Conservation (phyloP, 2,888 invertebrate species). For the Siphonodentalium dalli region DNA sequence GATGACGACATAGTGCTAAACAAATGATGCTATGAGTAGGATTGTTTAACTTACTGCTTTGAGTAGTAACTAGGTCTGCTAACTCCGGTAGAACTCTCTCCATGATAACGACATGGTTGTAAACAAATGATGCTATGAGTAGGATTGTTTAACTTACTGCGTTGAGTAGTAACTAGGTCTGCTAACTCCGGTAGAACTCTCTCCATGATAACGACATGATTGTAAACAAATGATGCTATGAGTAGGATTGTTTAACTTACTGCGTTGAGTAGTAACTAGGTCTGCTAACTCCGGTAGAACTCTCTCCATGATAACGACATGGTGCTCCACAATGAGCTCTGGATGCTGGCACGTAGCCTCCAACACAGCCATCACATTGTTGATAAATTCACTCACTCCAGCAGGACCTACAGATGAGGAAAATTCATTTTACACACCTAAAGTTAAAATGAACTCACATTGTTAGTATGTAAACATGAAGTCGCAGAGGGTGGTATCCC, state of each 20-base stretch:
- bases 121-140: too few relatives aligned
- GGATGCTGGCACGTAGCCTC: constrained; percentile 62
- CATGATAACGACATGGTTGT: too few relatives aligned
- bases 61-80: constrained; percentile 54
- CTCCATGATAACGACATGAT: constrained; percentile 58
- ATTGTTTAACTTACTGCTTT: constrained; percentile 48
- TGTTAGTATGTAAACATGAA: too few relatives aligned
- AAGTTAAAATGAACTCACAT: neutral
- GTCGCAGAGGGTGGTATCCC: too few relatives aligned
- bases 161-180: constrained; percentile 52
- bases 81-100: constrained; percentile 56
- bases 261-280: constrained; percentile 55
- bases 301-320: constrained; percentile 51
- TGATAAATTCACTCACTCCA: constrained; percentile 57
- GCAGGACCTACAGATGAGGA: too few relatives aligned
- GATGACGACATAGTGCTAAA: too few relatives aligned
- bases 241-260: constrained; percentile 29
- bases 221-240: too few relatives aligned
- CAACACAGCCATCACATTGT: constrained; percentile 55
- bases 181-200: constrained; percentile 56
- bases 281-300: constrained; percentile 56
- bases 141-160: constrained; percentile 47
- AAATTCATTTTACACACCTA: too few relatives aligned
- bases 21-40: too few relatives aligned
- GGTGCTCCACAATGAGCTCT: constrained; percentile 50